phyloP scores from a whole-genome alignment of 2,113 vertebrate genomes.

The rabbit (Oryctolagus cuniculus) region mOryCun1.1 NC_091442.1:102787501-102788000 shows the following conservation, averaged over 20 bases:
- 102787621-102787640: too few species aligned
- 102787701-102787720: background rate
- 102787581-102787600: too few species aligned
- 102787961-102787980: background rate
- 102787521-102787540: too few species aligned
- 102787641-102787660: too few species aligned
- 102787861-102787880: constrained; percentile 57
- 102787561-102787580: too few species aligned
- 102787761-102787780: background rate
- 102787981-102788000: background rate
- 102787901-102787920: background rate
- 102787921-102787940: constrained; percentile 28
- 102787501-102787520: too few species aligned
- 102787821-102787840: background rate
- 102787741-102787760: background rate
- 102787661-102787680: too few species aligned
- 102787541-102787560: too few species aligned
- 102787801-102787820: background rate
- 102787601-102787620: too few species aligned
- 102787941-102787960: constrained; percentile 12
- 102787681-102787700: too few species aligned
- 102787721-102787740: background rate
- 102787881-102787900: background rate
- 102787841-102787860: background rate
- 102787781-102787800: background rate